Evolutionary conservation across 1,140 invertebrate genomes (phyloP), one percentile per base, ranked within the genome.

Genomic region (Ostrea denselamellosa): DNA sequence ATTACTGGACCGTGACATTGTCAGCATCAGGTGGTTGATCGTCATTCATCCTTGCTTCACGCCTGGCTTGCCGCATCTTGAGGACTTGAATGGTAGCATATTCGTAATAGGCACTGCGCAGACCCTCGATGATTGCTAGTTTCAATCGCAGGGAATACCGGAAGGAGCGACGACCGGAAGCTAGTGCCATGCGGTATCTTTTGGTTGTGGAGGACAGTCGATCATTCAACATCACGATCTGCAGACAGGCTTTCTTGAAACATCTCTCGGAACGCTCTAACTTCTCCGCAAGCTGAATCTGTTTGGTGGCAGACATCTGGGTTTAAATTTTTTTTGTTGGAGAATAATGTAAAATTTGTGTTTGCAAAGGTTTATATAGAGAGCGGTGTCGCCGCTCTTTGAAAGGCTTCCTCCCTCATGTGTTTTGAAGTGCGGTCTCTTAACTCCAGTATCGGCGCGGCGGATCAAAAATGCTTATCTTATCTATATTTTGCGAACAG

Each of bases 81-180:
- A 51, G 28, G 81, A 81, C 86, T 65, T 90, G 88, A 54, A 86
- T 87, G 25, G 88, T 87, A 34, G 90, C 90, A 68, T 90, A 91
- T 54, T 90, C 89, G 54, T 90, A 90, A 51, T 91, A 91, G 86
- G 90, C 87, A 71, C 90, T 90, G n/a, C 90, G 85, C 5, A 91
- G 53, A 5, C 89, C 90, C 28, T 91, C 89, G 0, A 91, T 87
- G 17, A 90, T 87, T 22, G 90, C 90, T 51, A 91, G 77, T 19
- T 87, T 58, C 14, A 91, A 81, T 12, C 90, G 82, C 10, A 90
- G 62, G 56, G 87, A 81, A 81, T 91, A 91, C 65, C 90, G 44
- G 68, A 90, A 91, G 28, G 87, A 86, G 14, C 89, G 65, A 2
- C 82, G 89, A 85, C 89, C 89, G 58, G 85, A 85, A 62, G 88